Percentiles rank a stretch among this genome's conserved stretches.
Evolutionary conservation across 2,113 vertebrate genomes (phyloP).

Genomic region (Hippocampus comes): DNA sequence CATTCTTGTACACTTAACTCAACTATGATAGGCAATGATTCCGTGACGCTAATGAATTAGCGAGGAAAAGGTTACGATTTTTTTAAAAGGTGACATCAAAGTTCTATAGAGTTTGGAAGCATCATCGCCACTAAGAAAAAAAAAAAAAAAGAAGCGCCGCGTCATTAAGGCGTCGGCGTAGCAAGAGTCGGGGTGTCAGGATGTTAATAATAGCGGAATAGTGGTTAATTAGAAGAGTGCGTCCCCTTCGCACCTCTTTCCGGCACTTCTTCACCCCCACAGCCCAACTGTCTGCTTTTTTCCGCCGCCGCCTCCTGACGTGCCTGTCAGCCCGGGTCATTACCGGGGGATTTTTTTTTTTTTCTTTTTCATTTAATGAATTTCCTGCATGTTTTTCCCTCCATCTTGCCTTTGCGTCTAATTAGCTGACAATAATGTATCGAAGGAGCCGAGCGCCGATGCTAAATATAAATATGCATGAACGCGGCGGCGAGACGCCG

Average conservation of each 20-base stretch:
- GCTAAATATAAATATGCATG: conserved; percentile 99
- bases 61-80: not conserved
- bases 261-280: conserved; percentile 60
- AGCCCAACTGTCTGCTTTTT: conserved; percentile 84
- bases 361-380: conserved; percentile 78
- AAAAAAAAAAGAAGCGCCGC: not conserved
- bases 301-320: conserved; percentile 87
- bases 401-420: conserved; percentile 89
- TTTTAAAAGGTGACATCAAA: not conserved
- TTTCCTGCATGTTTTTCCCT: conserved; percentile 86
- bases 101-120: not conserved
- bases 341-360: conserved; percentile 83
- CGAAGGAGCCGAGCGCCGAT: conserved; percentile 75
- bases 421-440: conserved; percentile 99
- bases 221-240: conserved; percentile 98
- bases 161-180: conserved; percentile 23
- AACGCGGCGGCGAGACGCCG: conserved; percentile 79
- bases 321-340: conserved; percentile 98
- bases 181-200: conserved; percentile 56
- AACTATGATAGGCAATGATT: not conserved
- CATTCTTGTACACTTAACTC: too few species aligned
- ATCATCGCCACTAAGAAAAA: conserved; percentile 20
- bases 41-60: conserved; percentile 9
- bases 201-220: conserved; percentile 98
- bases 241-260: conserved; percentile 83